A percentile compares a stretch with the other conserved stretches of the same genome.
Conservation (phyloP, 2,888 invertebrate genomes). For the Eilema sororculum region DNA sequence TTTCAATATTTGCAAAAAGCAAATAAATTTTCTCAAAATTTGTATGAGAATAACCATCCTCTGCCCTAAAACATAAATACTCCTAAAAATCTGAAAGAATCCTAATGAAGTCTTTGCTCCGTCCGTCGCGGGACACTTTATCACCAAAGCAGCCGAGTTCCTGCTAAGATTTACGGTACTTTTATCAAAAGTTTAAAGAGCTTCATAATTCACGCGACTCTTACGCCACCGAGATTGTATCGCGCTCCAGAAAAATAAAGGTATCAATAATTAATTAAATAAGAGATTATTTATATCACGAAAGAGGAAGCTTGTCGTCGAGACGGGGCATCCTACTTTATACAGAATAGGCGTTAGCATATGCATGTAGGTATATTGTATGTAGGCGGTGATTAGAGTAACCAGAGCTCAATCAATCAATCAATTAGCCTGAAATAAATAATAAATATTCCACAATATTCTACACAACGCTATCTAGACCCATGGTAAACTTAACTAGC, state of each 20-base stretch:
- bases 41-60: too few species aligned
- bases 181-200: constrained; percentile 65
- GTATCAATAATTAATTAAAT: constrained; percentile 17
- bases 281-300: neutral
- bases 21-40: too few species aligned
- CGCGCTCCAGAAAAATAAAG: constrained; percentile 28
- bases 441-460: too few species aligned
- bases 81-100: constrained; percentile 26
- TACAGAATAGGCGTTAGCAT: too few species aligned
- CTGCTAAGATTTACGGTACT: constrained; percentile 59
- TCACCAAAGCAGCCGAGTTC: constrained; percentile 48
- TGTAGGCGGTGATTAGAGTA: too few species aligned
- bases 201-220: constrained; percentile 60
- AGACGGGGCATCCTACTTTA: too few species aligned
- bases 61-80: constrained; percentile 17
- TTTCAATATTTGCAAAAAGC: too few species aligned
- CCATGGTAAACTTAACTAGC: too few species aligned
- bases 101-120: constrained; percentile 41
- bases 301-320: neutral
- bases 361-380: too few species aligned
- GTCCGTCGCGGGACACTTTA: constrained; percentile 37
- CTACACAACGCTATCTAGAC: too few species aligned
- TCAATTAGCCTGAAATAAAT: too few species aligned
- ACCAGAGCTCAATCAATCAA: too few species aligned
- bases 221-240: constrained; percentile 50